A percentile compares a stretch with the other conserved stretches of the same genome.
phyloP scores from a whole-genome alignment of 2,113 vertebrate species.

The Fukomys damarensis region DNA sequence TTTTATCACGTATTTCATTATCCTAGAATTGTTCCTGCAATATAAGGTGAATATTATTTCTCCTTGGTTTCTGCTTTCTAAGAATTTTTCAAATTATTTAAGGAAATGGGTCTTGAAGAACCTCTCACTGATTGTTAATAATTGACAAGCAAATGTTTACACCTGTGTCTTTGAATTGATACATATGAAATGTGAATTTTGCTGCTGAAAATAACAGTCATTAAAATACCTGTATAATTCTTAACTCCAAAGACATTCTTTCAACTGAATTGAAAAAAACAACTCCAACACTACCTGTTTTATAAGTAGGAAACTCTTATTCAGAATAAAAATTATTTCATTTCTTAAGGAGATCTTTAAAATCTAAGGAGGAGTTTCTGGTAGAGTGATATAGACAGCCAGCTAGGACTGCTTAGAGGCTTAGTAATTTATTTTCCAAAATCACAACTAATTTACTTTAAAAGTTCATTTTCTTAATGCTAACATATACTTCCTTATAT shows the following conservation, averaged over 20 bases:
- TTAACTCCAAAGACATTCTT: conserved; percentile 49
- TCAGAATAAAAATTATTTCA: neutral
- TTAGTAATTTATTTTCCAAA: neutral
- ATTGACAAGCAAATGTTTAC: conserved; percentile 53
- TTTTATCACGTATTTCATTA: conserved; percentile 41
- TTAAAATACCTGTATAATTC: conserved; percentile 64
- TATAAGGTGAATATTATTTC: neutral
- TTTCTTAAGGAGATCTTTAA: conserved; percentile 27
- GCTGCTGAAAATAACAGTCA: conserved; percentile 56
- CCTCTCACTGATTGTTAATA: conserved; percentile 63
- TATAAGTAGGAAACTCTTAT: conserved; percentile 27
- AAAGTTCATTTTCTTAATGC: neutral
- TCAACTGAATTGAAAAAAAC: neutral
- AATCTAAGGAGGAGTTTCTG: neutral
- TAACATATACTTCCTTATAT: neutral
- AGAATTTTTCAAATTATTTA: conserved; percentile 45
- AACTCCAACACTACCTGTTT: neutral
- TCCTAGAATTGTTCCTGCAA: neutral
- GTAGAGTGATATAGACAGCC: neutral
- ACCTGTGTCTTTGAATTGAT: conserved; percentile 73
- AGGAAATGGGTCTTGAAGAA: conserved; percentile 44
- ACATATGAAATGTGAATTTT: conserved; percentile 55
- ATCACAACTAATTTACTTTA: neutral
- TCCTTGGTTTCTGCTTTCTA: neutral
- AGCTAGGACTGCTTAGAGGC: neutral